These are phyloP conservation scores for Ptychoptera albimana DNA, from an alignment of 2,888 invertebrate genomes.

Conservation along the genomic window DNA sequence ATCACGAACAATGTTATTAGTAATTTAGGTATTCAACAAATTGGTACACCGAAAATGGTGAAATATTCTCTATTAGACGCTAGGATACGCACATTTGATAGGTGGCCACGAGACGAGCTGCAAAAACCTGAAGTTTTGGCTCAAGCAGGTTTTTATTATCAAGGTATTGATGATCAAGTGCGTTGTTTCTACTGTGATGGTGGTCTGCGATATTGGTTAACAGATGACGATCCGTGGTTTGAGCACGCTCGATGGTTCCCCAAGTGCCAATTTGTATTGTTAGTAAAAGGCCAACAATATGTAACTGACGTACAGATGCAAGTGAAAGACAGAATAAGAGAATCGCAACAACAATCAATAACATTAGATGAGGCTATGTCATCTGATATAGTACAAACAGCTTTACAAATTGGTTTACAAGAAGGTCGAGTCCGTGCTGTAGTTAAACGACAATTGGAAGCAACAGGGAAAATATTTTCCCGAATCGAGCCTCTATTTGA, in stretches of 20 bases:
- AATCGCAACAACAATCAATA: constrained; percentile 7
- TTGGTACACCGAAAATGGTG: constrained; percentile 43
- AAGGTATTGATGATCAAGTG: constrained; percentile 50
- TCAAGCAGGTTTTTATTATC: constrained; percentile 80
- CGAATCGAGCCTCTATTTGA: constrained; percentile 56
- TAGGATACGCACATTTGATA: constrained; percentile 50
- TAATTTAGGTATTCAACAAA: constrained; percentile 36
- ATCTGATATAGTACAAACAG: constrained; percentile 32
- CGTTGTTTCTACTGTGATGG: constrained; percentile 93
- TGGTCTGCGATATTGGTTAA: constrained; percentile 79
- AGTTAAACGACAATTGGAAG: constrained; percentile 37
- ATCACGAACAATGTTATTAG: constrained; percentile 32
- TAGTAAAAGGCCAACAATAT: constrained; percentile 68
- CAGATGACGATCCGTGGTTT: constrained; percentile 78
- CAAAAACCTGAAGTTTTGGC: constrained; percentile 65
- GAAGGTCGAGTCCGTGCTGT: constrained; percentile 40
- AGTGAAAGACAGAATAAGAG: constrained; percentile 9
- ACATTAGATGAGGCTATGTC: constrained; percentile 31
- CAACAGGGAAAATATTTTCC: constrained; percentile 43
- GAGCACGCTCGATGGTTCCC: constrained; percentile 93
- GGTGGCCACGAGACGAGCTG: constrained; percentile 59
- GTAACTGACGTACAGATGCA: constrained; percentile 35
- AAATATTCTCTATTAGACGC: constrained; percentile 51
- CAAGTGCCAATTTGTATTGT: constrained; percentile 64
- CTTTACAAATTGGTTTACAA: constrained; percentile 43